Base-by-base conservation (phyloP, 2,797 vertebrate genomes). In the Sylvia borin region DNA sequence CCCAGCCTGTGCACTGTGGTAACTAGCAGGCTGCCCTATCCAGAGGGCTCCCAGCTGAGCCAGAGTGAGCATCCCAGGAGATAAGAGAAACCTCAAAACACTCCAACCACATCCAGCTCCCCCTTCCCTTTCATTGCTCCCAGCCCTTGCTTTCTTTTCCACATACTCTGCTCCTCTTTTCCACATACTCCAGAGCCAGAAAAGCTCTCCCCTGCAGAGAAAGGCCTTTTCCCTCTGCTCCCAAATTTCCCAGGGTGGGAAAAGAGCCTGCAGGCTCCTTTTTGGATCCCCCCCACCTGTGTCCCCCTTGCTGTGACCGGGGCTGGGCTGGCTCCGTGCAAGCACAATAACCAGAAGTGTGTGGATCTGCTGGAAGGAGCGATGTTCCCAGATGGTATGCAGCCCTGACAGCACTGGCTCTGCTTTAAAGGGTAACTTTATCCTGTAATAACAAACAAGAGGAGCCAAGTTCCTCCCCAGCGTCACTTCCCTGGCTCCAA, bases 351-450 rank as follows among this genome's bases (percentile, higher is more conserved):
- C 74, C 79, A 93, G 68, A 43, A 90, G 88, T 15, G 29, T 26
- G 70, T 29, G 65, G 88, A 92, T 75, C 65, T 3, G 8, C 22
- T 62, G 89, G 91, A 93, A 85, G 85, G 48, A 92, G 72, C 2
- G n/a, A 92, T 88, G 84, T 95, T 92, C 96, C 57, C 4, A 4
- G 68, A 58, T 88, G 91, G 93, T 72, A 91, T 81, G 96, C 54
- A 51, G 87, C 91, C 78, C 87, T 79, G 92, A 96, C 86, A 94
- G 91, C 78, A 81, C 89, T 96, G 95, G 93, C 93, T 90, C 87
- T 20, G 84, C 92, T 95, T 94, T 90, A 96, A 97, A 95, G 95
- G 29, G 87, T 80, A 96, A 96, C 88, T 96, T 94, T 84, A 95
- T 90, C 92, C 91, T 93, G 72, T 51, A 88, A 96, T 88, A 97